Percentiles rank a stretch among this genome's conserved stretches.
Conservation (phyloP, 2,113 vertebrate genomes). For the Perca flavescens region DNA sequence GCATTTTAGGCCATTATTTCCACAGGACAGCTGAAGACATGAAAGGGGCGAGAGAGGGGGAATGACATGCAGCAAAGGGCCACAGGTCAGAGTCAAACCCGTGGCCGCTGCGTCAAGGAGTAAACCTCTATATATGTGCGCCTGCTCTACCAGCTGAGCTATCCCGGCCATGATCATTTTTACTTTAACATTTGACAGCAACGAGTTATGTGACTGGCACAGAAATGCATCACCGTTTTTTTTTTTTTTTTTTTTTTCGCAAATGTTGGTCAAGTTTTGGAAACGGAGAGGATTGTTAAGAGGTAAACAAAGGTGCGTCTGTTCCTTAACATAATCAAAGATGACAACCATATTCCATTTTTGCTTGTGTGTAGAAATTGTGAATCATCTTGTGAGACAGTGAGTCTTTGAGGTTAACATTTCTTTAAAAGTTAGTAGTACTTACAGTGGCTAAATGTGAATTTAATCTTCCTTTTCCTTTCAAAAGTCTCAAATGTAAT, state of each 20-base stretch:
- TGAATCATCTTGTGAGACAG: background rate
- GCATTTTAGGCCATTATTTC: too few relatives aligned
- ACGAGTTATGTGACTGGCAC: background rate
- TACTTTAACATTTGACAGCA: background rate
- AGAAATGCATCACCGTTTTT: background rate
- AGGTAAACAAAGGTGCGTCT: background rate
- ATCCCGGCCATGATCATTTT: background rate
- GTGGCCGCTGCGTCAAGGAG: too few relatives aligned
- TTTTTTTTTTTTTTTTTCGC: background rate
- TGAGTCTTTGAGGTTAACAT: background rate
- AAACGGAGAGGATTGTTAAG: background rate
- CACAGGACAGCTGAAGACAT: too few relatives aligned
- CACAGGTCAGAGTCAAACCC: too few relatives aligned
- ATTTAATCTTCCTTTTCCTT: background rate
- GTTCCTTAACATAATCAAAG: background rate
- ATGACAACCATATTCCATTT: conserved; percentile 17
- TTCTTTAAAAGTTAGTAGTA: background rate
- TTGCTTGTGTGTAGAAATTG: background rate
- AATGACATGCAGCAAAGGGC: too few relatives aligned
- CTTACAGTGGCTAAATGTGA: background rate
- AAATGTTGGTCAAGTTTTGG: background rate
- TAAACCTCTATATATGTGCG: too few relatives aligned
- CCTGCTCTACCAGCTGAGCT: too few relatives aligned
- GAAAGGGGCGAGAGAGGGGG: too few relatives aligned
- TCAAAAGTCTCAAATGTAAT: background rate